Evolutionary conservation across 2,888 invertebrate genomes (phyloP).

Genomic region (Sturmia bella): DNA sequence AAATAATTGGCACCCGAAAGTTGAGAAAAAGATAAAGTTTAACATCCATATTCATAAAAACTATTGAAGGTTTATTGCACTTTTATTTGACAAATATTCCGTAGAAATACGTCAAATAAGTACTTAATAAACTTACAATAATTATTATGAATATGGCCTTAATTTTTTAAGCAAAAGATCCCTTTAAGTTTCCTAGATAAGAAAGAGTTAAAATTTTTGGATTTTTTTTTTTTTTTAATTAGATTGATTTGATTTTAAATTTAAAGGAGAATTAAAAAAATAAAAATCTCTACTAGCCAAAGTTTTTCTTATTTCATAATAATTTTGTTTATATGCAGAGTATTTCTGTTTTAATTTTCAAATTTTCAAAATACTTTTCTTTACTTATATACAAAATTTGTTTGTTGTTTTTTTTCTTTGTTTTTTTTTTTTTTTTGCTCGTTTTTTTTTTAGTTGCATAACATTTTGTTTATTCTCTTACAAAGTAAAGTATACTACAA

Average conservation of each 20-base stretch:
- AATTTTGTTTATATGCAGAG: neutral
- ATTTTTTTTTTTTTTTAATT: conserved; percentile 14
- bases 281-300: no score
- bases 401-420: conserved; percentile 4
- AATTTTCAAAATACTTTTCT: conserved; percentile 15
- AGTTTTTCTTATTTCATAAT: neutral
- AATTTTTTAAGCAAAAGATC: conserved; percentile 12
- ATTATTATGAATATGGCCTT: no score
- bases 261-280: conserved; percentile 1
- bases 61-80: no score
- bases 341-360: neutral
- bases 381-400: conserved; percentile 58
- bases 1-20: conserved; percentile 30
- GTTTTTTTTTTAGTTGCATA: no score
- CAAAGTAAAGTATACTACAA: conserved; percentile 54
- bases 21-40: neutral
- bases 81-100: no score
- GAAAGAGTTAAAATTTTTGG: conserved; percentile 11
- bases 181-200: conserved; percentile 45
- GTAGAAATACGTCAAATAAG: no score
- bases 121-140: no score
- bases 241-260: conserved; percentile 4
- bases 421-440: no score
- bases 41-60: no score
- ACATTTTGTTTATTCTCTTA: conserved; percentile 15